Evolutionary conservation across 1,140 invertebrate genomes (phyloP), one percentile per base, ranked within the genome.

Genomic region (Sipha flava): DNA sequence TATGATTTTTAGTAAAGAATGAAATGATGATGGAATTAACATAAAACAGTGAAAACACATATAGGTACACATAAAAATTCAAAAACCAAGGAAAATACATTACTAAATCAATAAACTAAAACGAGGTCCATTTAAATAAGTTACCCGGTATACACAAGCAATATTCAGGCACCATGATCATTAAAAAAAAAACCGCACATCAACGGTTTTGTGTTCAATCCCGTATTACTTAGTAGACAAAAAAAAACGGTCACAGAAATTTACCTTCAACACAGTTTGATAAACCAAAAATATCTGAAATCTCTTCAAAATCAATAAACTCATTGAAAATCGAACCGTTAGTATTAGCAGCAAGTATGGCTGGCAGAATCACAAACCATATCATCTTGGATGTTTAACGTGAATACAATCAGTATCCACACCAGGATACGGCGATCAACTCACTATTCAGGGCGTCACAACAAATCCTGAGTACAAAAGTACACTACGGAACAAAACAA

Each of bases 201-300:
- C 5, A 29, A 23, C n/a, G 29, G 4, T 45, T 70, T 68, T 7
- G 7, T n/a, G n/a, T n/a, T n/a, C n/a, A 45, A 47, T 47, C 7
- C 26, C 16, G 7, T 70, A 47, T 29, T 47, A 18, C 16, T 70
- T 23, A 29, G 21, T 26, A 45, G 43, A 45, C 21, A 70, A 7
- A 70, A 34, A 80, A 52, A n/a, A 31, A 29, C 14, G 40, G 21
- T 72, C 23, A 79, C 23, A 23, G 18, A 70, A 62, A 68, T 64
- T 77, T 81, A 82, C 81, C 81, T 82, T 80, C 72, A 0, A 82
- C 23, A 52, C 81, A 82, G 52, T 62, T 26, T 57, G 72, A 70
- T 26, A 79, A 80, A 79, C 73, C 80, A 81, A 82, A 82, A 52
- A 82, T 73, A 59, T 77, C 62, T 18, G 43, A 52, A 34, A 82